These are phyloP conservation scores for Lomographa bimaculata DNA, from an alignment of 2,888 invertebrate genomes.

Conservation along the genomic window DNA sequence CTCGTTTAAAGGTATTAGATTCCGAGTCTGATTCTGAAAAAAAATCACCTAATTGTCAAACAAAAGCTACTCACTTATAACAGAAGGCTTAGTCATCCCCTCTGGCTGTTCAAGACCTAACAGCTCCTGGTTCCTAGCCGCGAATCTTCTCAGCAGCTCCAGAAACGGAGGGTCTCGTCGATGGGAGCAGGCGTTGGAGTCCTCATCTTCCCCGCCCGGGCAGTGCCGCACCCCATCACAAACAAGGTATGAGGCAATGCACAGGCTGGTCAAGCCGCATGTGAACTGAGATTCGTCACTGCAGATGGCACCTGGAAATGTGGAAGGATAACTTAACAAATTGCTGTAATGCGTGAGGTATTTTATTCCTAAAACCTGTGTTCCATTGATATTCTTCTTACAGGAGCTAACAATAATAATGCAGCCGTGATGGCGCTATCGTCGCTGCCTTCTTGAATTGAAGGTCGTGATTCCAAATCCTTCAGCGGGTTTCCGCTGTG, in stretches of 20 bases:
- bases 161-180: slow-evolving; percentile 67
- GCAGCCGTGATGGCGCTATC: too few species aligned
- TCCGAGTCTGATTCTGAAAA: too few species aligned
- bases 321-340: too few species aligned
- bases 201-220: slow-evolving; percentile 85
- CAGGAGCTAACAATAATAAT: too few species aligned
- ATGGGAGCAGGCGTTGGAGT: slow-evolving; percentile 63
- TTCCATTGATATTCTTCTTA: too few species aligned
- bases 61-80: slow-evolving; percentile 70
- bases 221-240: slow-evolving; percentile 88
- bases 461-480: too few species aligned
- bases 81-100: slow-evolving; percentile 70
- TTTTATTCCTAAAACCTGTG: too few species aligned
- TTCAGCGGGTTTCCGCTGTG: too few species aligned
- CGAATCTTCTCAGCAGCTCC: slow-evolving; percentile 68
- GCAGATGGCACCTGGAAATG: slow-evolving; percentile 64
- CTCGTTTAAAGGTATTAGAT: too few species aligned
- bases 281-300: slow-evolving; percentile 67
- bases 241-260: slow-evolving; percentile 85
- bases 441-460: too few species aligned
- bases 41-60: too few species aligned
- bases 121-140: slow-evolving; percentile 73
- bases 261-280: slow-evolving; percentile 76
- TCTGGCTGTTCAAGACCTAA: slow-evolving; percentile 67
- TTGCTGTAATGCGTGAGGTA: too few species aligned